A percentile compares a stretch with the other conserved stretches of the same genome.
Evolutionary conservation across 2,113 vertebrate genomes (phyloP).

Genomic region (Mobula hypostoma): DNA sequence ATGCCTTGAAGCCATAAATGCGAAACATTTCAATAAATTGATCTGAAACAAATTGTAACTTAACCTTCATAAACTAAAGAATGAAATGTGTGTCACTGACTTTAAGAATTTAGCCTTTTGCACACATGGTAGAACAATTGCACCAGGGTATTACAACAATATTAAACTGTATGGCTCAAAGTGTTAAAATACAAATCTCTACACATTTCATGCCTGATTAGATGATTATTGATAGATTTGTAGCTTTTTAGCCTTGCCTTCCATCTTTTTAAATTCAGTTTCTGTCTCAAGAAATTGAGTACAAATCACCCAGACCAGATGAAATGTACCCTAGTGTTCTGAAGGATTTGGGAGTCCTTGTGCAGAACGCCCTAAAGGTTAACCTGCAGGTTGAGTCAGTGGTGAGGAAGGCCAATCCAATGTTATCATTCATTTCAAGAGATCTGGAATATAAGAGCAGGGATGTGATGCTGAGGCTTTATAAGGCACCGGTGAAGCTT

Average conservation of each 20-base stretch:
- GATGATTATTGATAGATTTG: neutral
- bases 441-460: too few relatives aligned
- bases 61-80: neutral
- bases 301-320: too few relatives aligned
- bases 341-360: too few relatives aligned
- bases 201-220: neutral
- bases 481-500: too few relatives aligned
- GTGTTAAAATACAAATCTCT: neutral
- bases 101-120: neutral
- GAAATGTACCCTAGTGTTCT: too few relatives aligned
- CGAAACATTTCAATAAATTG: neutral
- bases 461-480: too few relatives aligned
- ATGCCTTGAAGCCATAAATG: neutral
- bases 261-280: neutral
- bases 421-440: too few relatives aligned
- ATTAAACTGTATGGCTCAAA: neutral
- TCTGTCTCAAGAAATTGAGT: neutral
- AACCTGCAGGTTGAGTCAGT: too few relatives aligned
- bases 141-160: neutral
- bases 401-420: too few relatives aligned
- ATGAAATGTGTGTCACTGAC: neutral
- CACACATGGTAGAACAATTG: neutral
- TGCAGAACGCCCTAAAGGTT: too few relatives aligned
- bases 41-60: neutral
- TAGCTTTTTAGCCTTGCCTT: neutral